These are phyloP conservation scores for Megaptera novaeangliae DNA, from an alignment of 2,113 vertebrate species.

Conservation along the genomic window DNA sequence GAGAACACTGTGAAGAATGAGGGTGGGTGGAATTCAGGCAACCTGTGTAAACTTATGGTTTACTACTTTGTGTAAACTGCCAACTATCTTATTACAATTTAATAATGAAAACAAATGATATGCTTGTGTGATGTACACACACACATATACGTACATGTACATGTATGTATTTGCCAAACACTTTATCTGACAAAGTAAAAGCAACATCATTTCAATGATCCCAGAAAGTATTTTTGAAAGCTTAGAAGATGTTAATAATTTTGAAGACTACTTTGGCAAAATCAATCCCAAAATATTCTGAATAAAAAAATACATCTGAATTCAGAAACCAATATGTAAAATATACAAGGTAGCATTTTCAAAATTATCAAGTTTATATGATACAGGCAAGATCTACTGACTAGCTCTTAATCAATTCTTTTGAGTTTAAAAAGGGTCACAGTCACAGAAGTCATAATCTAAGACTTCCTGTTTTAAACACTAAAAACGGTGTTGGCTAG, in stretches of 20 bases:
- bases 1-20: not conserved
- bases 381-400: not conserved
- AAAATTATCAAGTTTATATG: slow-evolving; percentile 5
- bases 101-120: not conserved
- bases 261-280: slow-evolving; percentile 7
- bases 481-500: not conserved
- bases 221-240: not conserved
- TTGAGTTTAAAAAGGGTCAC: not conserved
- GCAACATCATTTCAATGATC: not conserved
- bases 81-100: not conserved
- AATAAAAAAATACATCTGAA: not conserved
- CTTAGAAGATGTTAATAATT: not conserved
- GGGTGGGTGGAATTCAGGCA: not conserved
- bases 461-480: not conserved
- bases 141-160: not conserved
- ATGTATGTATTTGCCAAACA: not conserved
- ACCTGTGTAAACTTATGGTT: not conserved
- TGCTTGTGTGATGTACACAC: not conserved
- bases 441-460: not conserved
- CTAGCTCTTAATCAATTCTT: not conserved
- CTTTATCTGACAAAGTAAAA: slow-evolving; percentile 3
- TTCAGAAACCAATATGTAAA: not conserved
- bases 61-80: not conserved
- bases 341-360: not conserved
- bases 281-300: not conserved